Percentiles rank a stretch among this genome's conserved stretches.
These are phyloP conservation scores for Osmerus eperlanus DNA, from an alignment of 2,113 vertebrate genomes.

Conservation along the genomic window DNA sequence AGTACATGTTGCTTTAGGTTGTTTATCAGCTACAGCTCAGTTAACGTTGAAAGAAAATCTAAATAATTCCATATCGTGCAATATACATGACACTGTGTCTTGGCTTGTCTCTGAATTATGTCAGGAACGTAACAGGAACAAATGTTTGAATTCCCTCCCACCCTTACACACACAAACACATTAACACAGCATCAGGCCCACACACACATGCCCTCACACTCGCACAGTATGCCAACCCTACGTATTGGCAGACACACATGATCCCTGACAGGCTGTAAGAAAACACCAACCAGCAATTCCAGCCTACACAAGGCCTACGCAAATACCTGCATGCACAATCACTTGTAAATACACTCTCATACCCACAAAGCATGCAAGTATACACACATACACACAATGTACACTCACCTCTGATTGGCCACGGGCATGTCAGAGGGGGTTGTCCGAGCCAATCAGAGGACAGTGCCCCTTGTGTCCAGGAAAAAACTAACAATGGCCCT, in stretches of 20 bases:
- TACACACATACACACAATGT: constrained; percentile 40
- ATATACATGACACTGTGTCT: too few relatives aligned
- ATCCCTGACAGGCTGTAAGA: neutral
- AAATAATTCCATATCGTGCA: too few relatives aligned
- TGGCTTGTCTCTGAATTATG: constrained; percentile 14
- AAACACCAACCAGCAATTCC: neutral
- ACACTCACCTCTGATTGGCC: constrained; percentile 80
- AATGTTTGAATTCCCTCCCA: constrained; percentile 15
- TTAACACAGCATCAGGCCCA: constrained; percentile 3
- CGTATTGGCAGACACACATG: constrained; percentile 1
- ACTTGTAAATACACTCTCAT: neutral
- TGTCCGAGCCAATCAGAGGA: constrained; percentile 80
- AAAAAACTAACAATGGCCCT: constrained; percentile 62
- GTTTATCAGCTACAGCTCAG: too few relatives aligned
- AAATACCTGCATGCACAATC: constrained; percentile 1
- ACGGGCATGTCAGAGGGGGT: constrained; percentile 78
- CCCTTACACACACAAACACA: constrained; percentile 6
- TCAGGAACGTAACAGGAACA: constrained; percentile 37
- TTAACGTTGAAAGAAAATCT: too few relatives aligned
- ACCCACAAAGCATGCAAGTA: constrained; percentile 14
- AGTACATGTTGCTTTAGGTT: too few relatives aligned
- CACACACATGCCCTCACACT: neutral
- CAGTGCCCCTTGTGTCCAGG: constrained; percentile 73
- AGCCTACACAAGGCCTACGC: neutral
- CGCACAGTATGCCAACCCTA: too few relatives aligned